Evolutionary conservation across 2,888 invertebrate genomes (phyloP), one percentile per base, ranked within the genome.

Genomic region (Eupeodes luniger): DNA sequence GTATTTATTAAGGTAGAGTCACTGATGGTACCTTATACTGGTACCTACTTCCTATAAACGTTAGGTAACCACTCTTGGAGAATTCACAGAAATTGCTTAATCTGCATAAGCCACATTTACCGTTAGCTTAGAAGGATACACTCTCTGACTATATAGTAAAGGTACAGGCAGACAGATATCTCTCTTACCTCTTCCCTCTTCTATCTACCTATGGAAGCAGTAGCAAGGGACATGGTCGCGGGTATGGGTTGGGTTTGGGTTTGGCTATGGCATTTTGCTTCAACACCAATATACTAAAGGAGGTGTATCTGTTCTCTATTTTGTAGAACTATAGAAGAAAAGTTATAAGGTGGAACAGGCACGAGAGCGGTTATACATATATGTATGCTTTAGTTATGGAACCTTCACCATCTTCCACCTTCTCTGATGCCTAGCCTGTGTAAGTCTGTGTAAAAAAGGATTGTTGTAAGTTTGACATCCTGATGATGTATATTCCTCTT

Each of bases 61-160:
- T 27, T 14, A 67, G 47, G 67, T 53, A 67, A 34, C 36, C 64
- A 76, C 40, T 53, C 40, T 19, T 51, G 67, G 67, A 34, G 62
- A 59, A 55, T 69, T 81, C 53, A 16, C 44, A 82, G 19, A 64
- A 57, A 76, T 85, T 77, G 66, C 72, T 53, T 81, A 77, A 78
- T 81, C 81, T 77, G 34, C 77, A 81, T 85, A 74, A 85, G 81
- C 85, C 77, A 78, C 74, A 62, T 80, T 80, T 57, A 81, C 80
- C 69, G 81, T 67, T 61, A 34, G 67, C 27, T 81, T 59, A 34
- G 62, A 85, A 64, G 49, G 44, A 62, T 62, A 64, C 34, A 59
- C 70, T 47, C 36, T 36, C 36, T 36, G 36, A 36, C 36, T 36
- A 36, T 36, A 7, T 1, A 36, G 19, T 7, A 36, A 6, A 7